phyloP scores from a whole-genome alignment of 2,113 vertebrate genomes.

The Platysteira castanea region DNA sequence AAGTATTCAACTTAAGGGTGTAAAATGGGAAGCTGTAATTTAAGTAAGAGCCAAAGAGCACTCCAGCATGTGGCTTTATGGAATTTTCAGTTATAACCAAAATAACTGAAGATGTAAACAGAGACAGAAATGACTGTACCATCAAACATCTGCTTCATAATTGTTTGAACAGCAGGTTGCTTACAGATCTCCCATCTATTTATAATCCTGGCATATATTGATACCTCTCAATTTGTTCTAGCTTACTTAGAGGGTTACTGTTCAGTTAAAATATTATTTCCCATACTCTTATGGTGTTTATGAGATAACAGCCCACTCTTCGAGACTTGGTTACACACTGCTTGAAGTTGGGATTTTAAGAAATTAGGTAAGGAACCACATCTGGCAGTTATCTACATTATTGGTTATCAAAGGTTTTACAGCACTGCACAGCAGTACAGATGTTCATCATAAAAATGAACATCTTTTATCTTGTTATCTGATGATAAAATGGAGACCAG shows the following conservation, averaged over 20 bases:
- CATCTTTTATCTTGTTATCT: background rate
- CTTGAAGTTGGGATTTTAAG: background rate
- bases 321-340: background rate
- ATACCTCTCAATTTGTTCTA: slow-evolving; percentile 49
- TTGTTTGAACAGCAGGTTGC: slow-evolving; percentile 73
- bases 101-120: slow-evolving; percentile 71
- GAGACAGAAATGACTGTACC: slow-evolving; percentile 67
- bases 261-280: background rate
- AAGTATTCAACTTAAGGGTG: slow-evolving; percentile 16
- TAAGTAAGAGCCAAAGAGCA: slow-evolving; percentile 33
- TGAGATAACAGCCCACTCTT: background rate
- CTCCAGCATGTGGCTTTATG: slow-evolving; percentile 34
- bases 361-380: background rate
- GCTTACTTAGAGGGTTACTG: slow-evolving; percentile 12
- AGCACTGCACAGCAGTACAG: background rate
- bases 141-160: slow-evolving; percentile 73
- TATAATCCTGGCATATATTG: slow-evolving; percentile 55
- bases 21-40: slow-evolving; percentile 35
- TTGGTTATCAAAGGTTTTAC: background rate
- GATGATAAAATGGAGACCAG: background rate
- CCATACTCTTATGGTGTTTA: background rate
- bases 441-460: background rate
- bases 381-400: background rate
- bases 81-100: slow-evolving; percentile 72
- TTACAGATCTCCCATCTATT: slow-evolving; percentile 66